phyloP scores from a whole-genome alignment of 2,113 vertebrate species.

The Rhinoptilus africanus region DNA sequence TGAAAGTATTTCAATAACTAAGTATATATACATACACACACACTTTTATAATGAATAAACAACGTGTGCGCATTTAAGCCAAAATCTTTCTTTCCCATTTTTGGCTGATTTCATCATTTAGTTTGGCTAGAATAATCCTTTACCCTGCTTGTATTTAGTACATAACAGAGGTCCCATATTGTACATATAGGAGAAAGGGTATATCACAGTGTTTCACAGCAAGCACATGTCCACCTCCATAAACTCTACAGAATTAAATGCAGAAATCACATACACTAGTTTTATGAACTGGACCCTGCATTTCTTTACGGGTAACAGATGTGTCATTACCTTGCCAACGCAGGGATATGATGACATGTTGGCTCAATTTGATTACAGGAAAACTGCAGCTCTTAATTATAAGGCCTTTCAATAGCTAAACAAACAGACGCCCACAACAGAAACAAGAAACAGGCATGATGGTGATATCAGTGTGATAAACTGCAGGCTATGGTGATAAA shows the following conservation, averaged over 20 bases:
- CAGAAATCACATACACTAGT: not conserved
- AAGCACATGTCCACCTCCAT: not conserved
- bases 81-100: not conserved
- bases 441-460: constrained; percentile 9
- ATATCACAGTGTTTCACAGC: not conserved
- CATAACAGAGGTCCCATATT: not conserved
- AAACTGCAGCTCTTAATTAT: constrained; percentile 22
- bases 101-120: not conserved
- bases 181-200: not conserved
- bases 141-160: not conserved
- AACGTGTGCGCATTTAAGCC: not conserved
- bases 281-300: not conserved
- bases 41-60: not conserved
- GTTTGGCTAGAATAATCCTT: not conserved
- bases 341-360: not conserved
- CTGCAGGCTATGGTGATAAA: not conserved
- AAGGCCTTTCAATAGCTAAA: constrained; percentile 26
- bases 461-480: not conserved
- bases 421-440: not conserved
- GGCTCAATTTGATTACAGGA: not conserved
- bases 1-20: constrained; percentile 27
- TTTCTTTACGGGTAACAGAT: constrained; percentile 26
- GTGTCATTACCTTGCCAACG: not conserved
- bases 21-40: not conserved
- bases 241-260: constrained; percentile 6